phyloP scores from a whole-genome alignment of 30 jellyfish, hydroid and myxozoan genomes.

The Chrysaora quinquecirrha region DNA sequence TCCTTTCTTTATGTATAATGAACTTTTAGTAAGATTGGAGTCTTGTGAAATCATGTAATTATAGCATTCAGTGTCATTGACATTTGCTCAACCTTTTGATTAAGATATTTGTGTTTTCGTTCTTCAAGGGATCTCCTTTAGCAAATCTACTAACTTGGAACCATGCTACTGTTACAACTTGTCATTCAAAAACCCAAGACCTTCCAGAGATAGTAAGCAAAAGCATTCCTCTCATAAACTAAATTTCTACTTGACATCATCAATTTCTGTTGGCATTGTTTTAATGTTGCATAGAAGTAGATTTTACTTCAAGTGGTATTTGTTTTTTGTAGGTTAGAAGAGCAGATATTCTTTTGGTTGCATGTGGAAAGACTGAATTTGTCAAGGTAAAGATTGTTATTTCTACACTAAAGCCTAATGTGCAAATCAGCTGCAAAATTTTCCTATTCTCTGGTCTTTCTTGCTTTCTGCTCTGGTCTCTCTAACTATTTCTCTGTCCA shows the following conservation, averaged over 20 bases:
- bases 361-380: conserved; percentile 89
- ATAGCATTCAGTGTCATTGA: too few relatives aligned
- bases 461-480: too few relatives aligned
- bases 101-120: neutral
- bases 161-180: conserved; percentile 96
- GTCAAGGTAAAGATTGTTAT: conserved; percentile 80
- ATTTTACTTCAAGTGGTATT: too few relatives aligned
- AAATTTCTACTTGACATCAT: too few relatives aligned
- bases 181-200: conserved; percentile 89
- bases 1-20: neutral
- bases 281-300: too few relatives aligned
- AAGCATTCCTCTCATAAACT: too few relatives aligned
- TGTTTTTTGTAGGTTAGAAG: conserved; percentile 54
- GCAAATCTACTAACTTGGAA: conserved; percentile 92
- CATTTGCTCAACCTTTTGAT: neutral
- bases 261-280: too few relatives aligned
- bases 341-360: conserved; percentile 91
- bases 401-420: too few relatives aligned
- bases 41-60: neutral
- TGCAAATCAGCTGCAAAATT: too few relatives aligned
- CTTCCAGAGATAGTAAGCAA: conserved; percentile 80
- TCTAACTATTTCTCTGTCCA: too few relatives aligned
- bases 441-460: too few relatives aligned
- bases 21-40: neutral
- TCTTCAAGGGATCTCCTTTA: conserved; percentile 95